phyloP scores from a whole-genome alignment of 2,888 invertebrate species.

The Thereva nobilitata region DNA sequence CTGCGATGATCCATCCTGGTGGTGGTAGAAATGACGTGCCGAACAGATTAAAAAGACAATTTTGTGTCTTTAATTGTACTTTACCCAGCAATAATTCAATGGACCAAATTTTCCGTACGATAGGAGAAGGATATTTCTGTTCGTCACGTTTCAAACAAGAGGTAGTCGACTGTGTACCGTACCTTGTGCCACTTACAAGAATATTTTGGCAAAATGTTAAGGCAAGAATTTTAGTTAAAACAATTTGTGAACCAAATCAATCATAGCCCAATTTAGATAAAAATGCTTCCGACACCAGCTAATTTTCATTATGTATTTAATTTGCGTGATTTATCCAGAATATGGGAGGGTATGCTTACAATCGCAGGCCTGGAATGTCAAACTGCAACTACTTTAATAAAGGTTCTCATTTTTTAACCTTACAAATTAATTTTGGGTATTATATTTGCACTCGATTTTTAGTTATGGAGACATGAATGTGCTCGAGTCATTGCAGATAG shows the following conservation, averaged over 20 bases:
- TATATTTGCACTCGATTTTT: constrained; percentile 48
- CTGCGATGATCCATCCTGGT: constrained; percentile 92
- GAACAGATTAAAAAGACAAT: constrained; percentile 81
- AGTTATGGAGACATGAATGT: constrained; percentile 86
- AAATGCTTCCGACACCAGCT: constrained; percentile 89
- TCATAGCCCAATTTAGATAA: constrained; percentile 56
- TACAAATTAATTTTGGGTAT: neutral
- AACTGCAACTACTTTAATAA: constrained; percentile 60
- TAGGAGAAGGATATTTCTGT: constrained; percentile 83
- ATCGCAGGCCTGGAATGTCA: constrained; percentile 71
- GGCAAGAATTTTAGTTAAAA: constrained; percentile 44
- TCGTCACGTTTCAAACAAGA: constrained; percentile 68
- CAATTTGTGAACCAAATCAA: neutral
- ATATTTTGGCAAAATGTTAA: constrained; percentile 86
- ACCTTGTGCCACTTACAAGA: constrained; percentile 77
- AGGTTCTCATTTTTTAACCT: constrained; percentile 40
- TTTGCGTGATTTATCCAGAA: constrained; percentile 83
- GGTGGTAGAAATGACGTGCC: constrained; percentile 91
- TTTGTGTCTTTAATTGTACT: constrained; percentile 86
- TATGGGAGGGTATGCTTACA: constrained; percentile 88
- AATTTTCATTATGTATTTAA: constrained; percentile 94
- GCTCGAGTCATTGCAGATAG: constrained; percentile 84
- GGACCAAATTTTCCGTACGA: constrained; percentile 85
- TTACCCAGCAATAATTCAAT: constrained; percentile 82
- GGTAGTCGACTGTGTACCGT: constrained; percentile 71